Conservation (phyloP, 2,113 vertebrate genomes). For the Oxyruncus cristatus region DNA sequence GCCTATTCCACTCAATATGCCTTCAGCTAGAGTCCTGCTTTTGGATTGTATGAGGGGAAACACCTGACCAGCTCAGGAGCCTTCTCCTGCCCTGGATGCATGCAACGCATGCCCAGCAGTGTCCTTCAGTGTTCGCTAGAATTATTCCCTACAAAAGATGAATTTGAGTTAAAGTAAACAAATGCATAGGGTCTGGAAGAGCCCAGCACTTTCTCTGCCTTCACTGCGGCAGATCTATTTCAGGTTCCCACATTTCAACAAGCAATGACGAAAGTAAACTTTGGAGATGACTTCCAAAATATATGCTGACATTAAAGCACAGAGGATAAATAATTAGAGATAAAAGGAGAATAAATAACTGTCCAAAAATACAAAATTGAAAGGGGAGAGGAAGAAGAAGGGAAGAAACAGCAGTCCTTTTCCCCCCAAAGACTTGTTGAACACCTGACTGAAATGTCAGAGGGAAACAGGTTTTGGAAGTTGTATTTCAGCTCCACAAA, state of each 20-base stretch:
- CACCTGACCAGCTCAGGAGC: not conserved
- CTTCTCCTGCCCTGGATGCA: not conserved
- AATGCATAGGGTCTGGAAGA: not conserved
- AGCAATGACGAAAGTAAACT: not conserved
- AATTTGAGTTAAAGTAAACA: not conserved
- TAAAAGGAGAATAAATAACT: conserved; percentile 45
- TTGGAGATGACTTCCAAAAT: conserved; percentile 27
- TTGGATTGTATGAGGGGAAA: not conserved
- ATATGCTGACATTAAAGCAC: conserved; percentile 47
- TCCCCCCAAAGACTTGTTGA: conserved; percentile 51
- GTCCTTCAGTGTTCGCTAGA: not conserved
- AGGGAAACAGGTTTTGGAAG: conserved; percentile 54
- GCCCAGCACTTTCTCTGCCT: not conserved
- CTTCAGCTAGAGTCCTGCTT: not conserved
- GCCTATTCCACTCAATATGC: not conserved
- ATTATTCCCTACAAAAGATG: not conserved
- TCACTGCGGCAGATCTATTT: not conserved
- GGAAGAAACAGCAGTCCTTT: not conserved
- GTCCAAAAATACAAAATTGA: conserved; percentile 35
- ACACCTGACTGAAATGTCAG: conserved; percentile 66
- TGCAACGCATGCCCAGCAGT: not conserved
- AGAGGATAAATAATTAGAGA: conserved; percentile 53
- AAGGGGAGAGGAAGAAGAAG: not conserved
- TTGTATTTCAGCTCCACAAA: not conserved
- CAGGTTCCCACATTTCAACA: not conserved